Evolutionary conservation across 2,888 invertebrate genomes (phyloP).

Genomic region (Conistra vaccinii): DNA sequence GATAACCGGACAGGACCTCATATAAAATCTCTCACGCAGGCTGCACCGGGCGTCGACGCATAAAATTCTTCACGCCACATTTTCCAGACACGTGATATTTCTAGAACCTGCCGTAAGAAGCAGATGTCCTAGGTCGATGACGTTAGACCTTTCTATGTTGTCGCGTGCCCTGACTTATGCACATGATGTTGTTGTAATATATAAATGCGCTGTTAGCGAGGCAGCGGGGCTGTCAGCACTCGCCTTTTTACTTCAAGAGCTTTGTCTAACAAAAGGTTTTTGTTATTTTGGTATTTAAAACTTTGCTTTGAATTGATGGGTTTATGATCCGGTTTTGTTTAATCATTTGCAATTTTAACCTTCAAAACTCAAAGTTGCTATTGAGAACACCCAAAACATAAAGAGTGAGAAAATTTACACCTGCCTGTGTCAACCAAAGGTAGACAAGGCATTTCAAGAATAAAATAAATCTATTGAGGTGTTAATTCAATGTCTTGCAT

Average conservation of each 20-base stretch:
- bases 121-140: constrained; percentile 86
- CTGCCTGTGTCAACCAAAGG: background rate
- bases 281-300: constrained; percentile 31
- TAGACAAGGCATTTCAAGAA: background rate
- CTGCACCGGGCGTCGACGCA: constrained; percentile 52
- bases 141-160: constrained; percentile 87
- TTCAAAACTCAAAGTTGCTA: background rate
- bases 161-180: constrained; percentile 79
- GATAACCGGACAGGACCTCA: constrained; percentile 42
- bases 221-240: constrained; percentile 75
- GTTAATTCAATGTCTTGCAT: constrained; percentile 5
- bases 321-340: constrained; percentile 4
- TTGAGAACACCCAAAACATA: background rate
- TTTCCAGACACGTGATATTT: constrained; percentile 60
- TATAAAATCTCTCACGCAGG: constrained; percentile 58
- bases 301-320: constrained; percentile 15
- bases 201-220: constrained; percentile 71
- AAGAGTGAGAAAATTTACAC: constrained; percentile 1
- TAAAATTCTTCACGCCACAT: constrained; percentile 62
- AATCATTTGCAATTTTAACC: constrained; percentile 3
- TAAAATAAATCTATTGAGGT: background rate
- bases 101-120: constrained; percentile 71
- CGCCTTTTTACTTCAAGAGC: constrained; percentile 68
- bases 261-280: constrained; percentile 64
- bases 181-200: constrained; percentile 75